These are phyloP conservation scores for Megalurothrips usitatus DNA, from an alignment of 2,888 invertebrate species.

Conservation along the genomic window DNA sequence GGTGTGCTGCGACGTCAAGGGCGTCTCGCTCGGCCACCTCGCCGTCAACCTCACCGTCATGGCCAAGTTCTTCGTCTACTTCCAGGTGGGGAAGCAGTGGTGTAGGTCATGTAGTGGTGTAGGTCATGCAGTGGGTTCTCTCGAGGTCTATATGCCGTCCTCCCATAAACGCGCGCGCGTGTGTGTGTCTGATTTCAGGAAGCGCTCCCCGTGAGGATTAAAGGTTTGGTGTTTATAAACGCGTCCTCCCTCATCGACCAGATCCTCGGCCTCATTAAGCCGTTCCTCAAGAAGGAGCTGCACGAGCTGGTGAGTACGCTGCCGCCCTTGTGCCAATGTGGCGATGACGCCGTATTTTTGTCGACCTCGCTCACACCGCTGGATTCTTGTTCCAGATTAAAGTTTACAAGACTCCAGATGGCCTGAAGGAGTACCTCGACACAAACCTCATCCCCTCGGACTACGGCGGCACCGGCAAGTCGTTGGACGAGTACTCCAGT, in stretches of 20 bases:
- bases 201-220: conserved; percentile 39
- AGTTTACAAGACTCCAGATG: neutral
- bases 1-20: conserved; percentile 38
- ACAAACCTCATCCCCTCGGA: neutral
- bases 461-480: neutral
- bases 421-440: neutral
- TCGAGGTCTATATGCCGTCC: too few species aligned
- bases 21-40: conserved; percentile 37
- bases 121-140: too few species aligned
- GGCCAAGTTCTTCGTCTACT: conserved; percentile 39
- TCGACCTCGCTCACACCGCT: neutral
- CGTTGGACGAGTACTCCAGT: neutral
- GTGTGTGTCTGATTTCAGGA: too few species aligned
- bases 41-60: conserved; percentile 36
- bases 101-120: neutral
- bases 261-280: conserved; percentile 38
- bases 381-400: neutral
- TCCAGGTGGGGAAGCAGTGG: conserved; percentile 36
- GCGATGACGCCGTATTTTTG: too few species aligned
- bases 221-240: conserved; percentile 38
- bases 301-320: conserved; percentile 37
- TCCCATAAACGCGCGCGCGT: too few species aligned
- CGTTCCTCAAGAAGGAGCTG: conserved; percentile 40
- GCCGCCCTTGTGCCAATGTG: neutral
- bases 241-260: conserved; percentile 38